Evolutionary conservation across 1,140 invertebrate species (phyloP).

Genomic region (Brachionus koreanus): DNA sequence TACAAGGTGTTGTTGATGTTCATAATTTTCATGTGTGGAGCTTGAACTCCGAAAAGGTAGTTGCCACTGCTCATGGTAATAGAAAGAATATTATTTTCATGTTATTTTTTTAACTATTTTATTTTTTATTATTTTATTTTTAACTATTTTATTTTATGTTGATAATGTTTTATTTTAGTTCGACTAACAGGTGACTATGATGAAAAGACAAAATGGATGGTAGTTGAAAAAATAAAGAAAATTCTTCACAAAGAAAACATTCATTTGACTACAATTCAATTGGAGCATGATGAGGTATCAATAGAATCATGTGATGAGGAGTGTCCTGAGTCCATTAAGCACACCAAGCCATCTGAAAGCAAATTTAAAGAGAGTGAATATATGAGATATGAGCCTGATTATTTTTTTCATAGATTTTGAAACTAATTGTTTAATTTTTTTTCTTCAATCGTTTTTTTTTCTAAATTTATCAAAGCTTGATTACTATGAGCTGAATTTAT

Average conservation of each 20-base stretch:
- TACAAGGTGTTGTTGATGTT: slow-evolving; percentile 62
- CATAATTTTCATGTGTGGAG: slow-evolving; percentile 66
- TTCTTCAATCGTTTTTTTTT: too few species aligned
- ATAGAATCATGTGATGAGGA: slow-evolving; percentile 18
- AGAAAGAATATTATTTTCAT: too few species aligned
- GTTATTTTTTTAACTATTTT: too few species aligned
- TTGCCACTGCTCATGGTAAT: slow-evolving; percentile 1
- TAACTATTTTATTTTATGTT: neutral
- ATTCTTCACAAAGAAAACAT: neutral
- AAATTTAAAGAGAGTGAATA: too few species aligned
- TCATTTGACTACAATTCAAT: slow-evolving; percentile 24
- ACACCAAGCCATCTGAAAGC: neutral
- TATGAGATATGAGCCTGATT: too few species aligned
- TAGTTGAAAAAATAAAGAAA: too few species aligned
- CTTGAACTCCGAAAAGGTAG: slow-evolving; percentile 51
- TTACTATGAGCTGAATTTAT: too few species aligned
- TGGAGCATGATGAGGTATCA: neutral
- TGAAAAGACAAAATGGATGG: neutral
- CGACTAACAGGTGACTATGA: neutral
- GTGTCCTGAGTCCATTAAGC: neutral
- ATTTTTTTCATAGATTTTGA: too few species aligned
- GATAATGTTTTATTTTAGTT: neutral
- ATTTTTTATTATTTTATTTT: neutral
- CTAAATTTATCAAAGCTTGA: too few species aligned
- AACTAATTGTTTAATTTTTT: too few species aligned